Conservation (phyloP, 1,140 invertebrate species). For the Leptinotarsa undecemlineata region DNA sequence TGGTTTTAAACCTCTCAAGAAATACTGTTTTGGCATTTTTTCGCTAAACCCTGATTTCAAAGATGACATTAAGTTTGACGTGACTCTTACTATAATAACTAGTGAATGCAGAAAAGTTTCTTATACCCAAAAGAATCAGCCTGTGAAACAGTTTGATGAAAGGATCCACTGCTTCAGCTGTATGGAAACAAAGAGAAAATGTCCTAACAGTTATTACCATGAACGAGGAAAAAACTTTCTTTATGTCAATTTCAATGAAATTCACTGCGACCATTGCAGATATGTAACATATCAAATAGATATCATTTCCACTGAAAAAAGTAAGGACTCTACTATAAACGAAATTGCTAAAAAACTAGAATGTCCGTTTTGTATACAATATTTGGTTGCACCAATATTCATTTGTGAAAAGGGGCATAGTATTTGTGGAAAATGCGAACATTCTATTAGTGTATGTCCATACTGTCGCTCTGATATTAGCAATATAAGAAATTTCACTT, state of each 20-base stretch:
- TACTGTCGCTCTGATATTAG: constrained; percentile 18
- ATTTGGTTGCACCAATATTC: constrained; percentile 24
- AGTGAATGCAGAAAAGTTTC: neutral
- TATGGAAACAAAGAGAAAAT: neutral
- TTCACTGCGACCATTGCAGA: neutral
- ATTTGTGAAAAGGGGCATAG: constrained; percentile 23
- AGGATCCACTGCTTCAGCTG: neutral
- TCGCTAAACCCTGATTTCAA: neutral
- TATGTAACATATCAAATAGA: neutral
- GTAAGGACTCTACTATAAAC: neutral
- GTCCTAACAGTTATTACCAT: neutral
- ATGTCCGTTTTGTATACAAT: constrained; percentile 28
- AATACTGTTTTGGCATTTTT: neutral
- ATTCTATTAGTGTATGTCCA: constrained; percentile 17
- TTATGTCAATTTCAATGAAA: neutral
- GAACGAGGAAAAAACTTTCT: neutral
- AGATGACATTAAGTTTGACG: neutral
- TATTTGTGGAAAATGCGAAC: constrained; percentile 21
- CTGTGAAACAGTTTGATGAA: neutral
- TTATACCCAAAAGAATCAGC: neutral
- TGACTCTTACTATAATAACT: neutral
- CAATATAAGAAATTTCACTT: constrained; percentile 23
- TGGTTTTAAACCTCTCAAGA: no score
- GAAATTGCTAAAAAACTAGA: constrained; percentile 14
- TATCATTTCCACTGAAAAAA: neutral